Evolutionary conservation across 2,113 vertebrate species (phyloP), one percentile per base, ranked within the genome.

Genomic region (Narcine bancroftii): DNA sequence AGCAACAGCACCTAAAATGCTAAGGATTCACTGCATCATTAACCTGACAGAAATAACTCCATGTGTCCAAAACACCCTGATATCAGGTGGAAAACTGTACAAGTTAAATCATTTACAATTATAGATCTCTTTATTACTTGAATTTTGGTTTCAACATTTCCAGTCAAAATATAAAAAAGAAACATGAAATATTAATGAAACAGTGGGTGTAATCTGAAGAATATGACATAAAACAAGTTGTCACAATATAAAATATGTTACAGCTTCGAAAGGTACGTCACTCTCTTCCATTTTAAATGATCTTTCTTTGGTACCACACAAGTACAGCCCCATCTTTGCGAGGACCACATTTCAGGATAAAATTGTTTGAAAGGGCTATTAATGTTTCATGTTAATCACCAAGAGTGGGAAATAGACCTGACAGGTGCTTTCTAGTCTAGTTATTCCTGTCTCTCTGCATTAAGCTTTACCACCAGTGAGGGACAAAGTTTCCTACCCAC

Each of bases 321-420:
- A 96, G 95, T 95, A 94, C 94, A 96, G 96, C 95, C 95, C 95
- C 93, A 63, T 96, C 96, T 95, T 96, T 95, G 95, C 94, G 95
- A 95, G 95, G 95, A 96, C 94, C 95, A 95, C 95, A 96, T 96
- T 97, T 98, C 97, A 96, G 96, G 94, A 95, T 94, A 94, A 96
- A 96, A 96, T 96, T 97, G 45, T 97, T 96, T 96, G 97, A 97
- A 95, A 97, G 96, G 96, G 94, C 96, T 97, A 99, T 99, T 97
- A 99, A 99, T 98, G 97, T 99, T 99, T 99, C 97, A 99, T 99
- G 97, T 97, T 98, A 98, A 98, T 99, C 97, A 98, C 97, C 96
- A 95, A 95, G 96, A 95, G 96, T 93, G 96, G 96, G 97, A 97
- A 98, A 97, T 96, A 96, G 96, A 97, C 96, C 96, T 98, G 98